Percentiles rank a stretch among this genome's conserved stretches.
phyloP scores from a whole-genome alignment of 2,888 invertebrate genomes.

The Mythimna ferrago region DNA sequence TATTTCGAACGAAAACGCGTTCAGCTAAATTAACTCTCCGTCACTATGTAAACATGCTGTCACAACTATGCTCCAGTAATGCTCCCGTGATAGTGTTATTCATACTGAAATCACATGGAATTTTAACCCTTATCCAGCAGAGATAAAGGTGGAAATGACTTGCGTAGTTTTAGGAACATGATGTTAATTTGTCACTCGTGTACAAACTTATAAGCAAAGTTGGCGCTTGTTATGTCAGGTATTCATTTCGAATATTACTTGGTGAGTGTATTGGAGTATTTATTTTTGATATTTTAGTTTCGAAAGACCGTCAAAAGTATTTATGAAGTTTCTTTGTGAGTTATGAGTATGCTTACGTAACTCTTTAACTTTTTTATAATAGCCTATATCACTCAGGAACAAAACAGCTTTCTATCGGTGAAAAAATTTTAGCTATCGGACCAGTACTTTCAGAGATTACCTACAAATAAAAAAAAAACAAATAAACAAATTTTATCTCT shows the following conservation, averaged over 20 bases:
- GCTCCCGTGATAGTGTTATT: conserved; percentile 42
- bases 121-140: conserved; percentile 12
- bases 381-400: no score
- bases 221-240: conserved; percentile 31
- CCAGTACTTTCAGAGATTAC: no score
- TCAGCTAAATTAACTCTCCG: conserved; percentile 58
- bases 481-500: no score
- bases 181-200: conserved; percentile 56
- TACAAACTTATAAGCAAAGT: conserved; percentile 37
- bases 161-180: not conserved
- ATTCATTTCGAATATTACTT: conserved; percentile 48
- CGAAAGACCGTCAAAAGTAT: not conserved
- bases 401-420: no score
- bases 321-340: not conserved
- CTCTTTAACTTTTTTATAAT: no score
- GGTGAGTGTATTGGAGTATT: conserved; percentile 7
- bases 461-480: no score
- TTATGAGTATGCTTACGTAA: not conserved
- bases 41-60: conserved; percentile 60
- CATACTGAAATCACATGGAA: conserved; percentile 13
- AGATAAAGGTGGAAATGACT: not conserved
- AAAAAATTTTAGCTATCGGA: no score
- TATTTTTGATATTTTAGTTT: not conserved
- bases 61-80: conserved; percentile 50
- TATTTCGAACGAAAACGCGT: conserved; percentile 49